Evolutionary conservation across 2,888 invertebrate genomes (phyloP).

Genomic region (Gari tellinella): DNA sequence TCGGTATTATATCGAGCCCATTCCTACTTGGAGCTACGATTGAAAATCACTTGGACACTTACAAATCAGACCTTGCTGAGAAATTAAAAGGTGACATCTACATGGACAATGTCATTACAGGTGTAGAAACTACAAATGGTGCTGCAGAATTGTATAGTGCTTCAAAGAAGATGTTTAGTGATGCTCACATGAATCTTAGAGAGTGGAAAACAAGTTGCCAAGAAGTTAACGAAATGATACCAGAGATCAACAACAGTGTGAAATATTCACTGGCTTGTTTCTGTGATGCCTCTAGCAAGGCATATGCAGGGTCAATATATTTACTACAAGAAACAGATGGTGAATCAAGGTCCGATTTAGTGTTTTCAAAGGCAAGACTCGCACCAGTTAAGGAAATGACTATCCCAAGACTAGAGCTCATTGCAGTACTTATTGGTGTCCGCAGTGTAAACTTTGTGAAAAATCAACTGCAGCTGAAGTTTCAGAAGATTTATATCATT

Average conservation of each 20-base stretch:
- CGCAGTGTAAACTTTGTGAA: slow-evolving; percentile 1
- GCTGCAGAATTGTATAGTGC: slow-evolving; percentile 4
- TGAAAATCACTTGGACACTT: slow-evolving; percentile 3
- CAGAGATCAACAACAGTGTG: neutral
- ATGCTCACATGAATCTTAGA: slow-evolving; percentile 30
- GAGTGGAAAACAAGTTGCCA: slow-evolving; percentile 30
- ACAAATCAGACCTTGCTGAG: neutral
- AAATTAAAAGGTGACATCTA: slow-evolving; percentile 17
- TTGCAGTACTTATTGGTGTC: neutral
- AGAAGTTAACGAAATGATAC: neutral
- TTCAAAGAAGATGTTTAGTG: slow-evolving; percentile 22
- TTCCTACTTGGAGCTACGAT: slow-evolving; percentile 13
- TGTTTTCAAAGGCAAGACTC: slow-evolving; percentile 32
- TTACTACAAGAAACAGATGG: neutral
- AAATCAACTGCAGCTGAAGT: neutral
- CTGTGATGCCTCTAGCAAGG: no score
- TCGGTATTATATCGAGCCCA: slow-evolving; percentile 18
- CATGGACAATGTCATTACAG: slow-evolving; percentile 13
- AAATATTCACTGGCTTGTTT: neutral
- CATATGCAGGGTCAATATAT: no score
- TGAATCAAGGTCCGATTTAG: neutral
- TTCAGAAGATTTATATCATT: neutral
- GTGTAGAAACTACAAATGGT: slow-evolving; percentile 1
- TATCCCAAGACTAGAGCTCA: neutral
- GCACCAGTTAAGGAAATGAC: slow-evolving; percentile 9